These are phyloP conservation scores for Hyles lineata DNA, from an alignment of 2,888 invertebrate species.

Conservation along the genomic window DNA sequence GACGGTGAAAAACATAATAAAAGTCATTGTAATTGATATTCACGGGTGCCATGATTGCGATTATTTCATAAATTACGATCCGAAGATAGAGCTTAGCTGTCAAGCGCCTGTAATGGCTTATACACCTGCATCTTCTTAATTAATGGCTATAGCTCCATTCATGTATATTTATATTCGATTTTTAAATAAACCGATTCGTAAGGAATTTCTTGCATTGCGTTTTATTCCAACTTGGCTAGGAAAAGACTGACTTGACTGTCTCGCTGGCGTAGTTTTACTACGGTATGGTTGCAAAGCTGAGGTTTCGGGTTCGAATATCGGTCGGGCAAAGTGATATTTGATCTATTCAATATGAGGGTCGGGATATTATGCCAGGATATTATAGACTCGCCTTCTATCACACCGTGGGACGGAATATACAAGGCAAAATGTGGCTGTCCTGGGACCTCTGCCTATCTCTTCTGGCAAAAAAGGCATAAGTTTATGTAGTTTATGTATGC, in stretches of 20 bases:
- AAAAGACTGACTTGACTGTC: background rate
- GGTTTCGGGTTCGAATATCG: no score
- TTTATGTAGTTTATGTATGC: no score
- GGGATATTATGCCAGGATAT: no score
- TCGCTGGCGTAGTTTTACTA: no score
- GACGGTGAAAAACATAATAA: conserved; percentile 44
- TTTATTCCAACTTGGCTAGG: background rate
- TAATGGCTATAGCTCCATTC: conserved; percentile 28
- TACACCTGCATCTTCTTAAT: conserved; percentile 32
- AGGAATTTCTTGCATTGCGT: background rate
- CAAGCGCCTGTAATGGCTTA: conserved; percentile 41
- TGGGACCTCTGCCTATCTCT: no score
- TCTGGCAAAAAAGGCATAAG: no score
- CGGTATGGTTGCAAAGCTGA: no score
- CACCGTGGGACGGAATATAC: no score
- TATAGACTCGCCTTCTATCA: no score
- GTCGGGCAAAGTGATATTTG: no score
- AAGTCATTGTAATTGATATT: conserved; percentile 49
- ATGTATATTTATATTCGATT: conserved; percentile 22
- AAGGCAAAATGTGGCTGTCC: no score
- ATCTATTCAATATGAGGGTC: no score
- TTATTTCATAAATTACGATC: conserved; percentile 50
- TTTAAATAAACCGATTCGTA: conserved; percentile 19
- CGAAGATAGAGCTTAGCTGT: conserved; percentile 41
- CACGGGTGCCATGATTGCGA: conserved; percentile 40